Conservation (phyloP, 2,888 invertebrate genomes). For the Phalera bucephala region DNA sequence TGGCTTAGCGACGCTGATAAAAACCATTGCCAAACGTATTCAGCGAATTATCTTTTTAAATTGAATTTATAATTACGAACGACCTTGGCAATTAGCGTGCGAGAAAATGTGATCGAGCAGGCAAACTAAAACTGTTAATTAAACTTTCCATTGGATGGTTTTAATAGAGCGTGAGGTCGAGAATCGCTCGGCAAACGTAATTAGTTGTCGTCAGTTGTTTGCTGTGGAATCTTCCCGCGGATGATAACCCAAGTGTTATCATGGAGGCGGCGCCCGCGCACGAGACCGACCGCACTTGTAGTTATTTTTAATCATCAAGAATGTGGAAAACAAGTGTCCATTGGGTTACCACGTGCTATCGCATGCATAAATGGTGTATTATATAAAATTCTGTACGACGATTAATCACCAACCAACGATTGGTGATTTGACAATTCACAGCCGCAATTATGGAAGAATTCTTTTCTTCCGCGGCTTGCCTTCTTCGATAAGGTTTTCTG, state of each 20-base stretch:
- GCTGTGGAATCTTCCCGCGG: conserved; percentile 78
- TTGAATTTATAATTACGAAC: conserved; percentile 14
- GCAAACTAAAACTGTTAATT: neutral
- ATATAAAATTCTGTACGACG: too few relatives aligned
- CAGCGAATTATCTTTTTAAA: conserved; percentile 9
- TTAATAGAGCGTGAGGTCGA: conserved; percentile 1
- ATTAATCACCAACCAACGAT: too few relatives aligned
- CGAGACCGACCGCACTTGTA: conserved; percentile 54
- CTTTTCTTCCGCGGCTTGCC: too few relatives aligned
- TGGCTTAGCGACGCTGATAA: conserved; percentile 41
- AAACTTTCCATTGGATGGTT: conserved; percentile 1
- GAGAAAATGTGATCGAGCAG: neutral
- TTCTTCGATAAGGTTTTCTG: too few relatives aligned
- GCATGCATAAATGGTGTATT: conserved; percentile 2
- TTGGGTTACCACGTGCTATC: conserved; percentile 27
- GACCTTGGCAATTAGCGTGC: conserved; percentile 19
- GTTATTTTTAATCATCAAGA: conserved; percentile 35
- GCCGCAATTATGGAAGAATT: too few relatives aligned
- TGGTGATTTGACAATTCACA: too few relatives aligned
- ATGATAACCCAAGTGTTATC: conserved; percentile 67
- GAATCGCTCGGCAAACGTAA: conserved; percentile 5
- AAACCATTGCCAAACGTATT: conserved; percentile 2
- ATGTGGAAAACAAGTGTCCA: conserved; percentile 25
- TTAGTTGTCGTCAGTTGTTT: conserved; percentile 57
- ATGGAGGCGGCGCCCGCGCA: conserved; percentile 46